These are phyloP conservation scores for Phalacrocorax pelagicus DNA, from an alignment of 2,113 vertebrate genomes.

Conservation along the genomic window DNA sequence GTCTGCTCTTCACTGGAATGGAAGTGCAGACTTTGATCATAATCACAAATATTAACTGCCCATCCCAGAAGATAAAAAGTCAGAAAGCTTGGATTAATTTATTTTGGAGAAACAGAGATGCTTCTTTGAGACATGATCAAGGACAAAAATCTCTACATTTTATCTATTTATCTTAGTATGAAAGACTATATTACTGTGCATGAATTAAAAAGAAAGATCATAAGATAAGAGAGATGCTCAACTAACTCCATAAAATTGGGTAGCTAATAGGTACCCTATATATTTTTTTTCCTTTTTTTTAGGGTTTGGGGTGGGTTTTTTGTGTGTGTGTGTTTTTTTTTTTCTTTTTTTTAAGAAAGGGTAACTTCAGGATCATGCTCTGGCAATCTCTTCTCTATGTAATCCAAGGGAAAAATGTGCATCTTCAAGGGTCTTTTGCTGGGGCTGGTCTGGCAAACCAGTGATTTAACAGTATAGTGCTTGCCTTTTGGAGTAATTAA, in stretches of 20 bases:
- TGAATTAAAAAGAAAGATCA: not conserved
- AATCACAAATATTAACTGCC: conserved; percentile 23
- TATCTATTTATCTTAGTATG: not conserved
- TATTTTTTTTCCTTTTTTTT: too few relatives aligned
- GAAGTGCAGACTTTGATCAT: conserved; percentile 37
- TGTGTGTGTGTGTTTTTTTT: too few relatives aligned
- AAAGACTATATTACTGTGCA: not conserved
- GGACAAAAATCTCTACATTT: not conserved
- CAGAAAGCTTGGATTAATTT: conserved; percentile 22
- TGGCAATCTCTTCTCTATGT: not conserved
- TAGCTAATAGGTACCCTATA: not conserved
- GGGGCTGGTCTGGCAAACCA: not conserved
- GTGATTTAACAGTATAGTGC: not conserved
- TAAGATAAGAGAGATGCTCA: not conserved
- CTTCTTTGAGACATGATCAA: conserved; percentile 1
- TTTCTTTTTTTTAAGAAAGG: not conserved
- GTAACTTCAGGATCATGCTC: not conserved
- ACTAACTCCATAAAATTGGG: not conserved
- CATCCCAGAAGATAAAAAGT: not conserved
- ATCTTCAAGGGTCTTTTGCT: not conserved
- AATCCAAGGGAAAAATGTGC: not conserved
- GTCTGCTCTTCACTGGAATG: not conserved
- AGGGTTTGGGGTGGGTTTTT: too few relatives aligned
- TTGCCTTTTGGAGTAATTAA: not conserved
- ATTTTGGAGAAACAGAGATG: not conserved